Base-by-base conservation (phyloP, 2,113 vertebrate genomes). In the Strix aluco region DNA sequence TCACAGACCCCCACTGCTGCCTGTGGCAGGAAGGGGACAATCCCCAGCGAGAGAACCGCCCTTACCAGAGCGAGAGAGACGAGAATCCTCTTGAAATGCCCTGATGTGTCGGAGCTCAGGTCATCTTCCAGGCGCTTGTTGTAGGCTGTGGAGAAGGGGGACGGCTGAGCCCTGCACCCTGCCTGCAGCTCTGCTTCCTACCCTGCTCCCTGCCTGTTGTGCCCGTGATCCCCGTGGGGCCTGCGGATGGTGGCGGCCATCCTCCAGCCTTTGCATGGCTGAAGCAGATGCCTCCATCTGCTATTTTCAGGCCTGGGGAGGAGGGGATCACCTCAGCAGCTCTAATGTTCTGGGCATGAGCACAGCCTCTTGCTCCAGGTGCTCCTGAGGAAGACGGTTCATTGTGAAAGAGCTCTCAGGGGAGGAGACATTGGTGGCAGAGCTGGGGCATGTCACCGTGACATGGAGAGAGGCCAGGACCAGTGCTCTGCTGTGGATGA, bases 91-190 rank as follows among this genome's bases (percentile, higher is more conserved):
- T 98, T 99, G 97, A 99, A 99, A 87, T 98, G 98, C 51, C 99
- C 99, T 0, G 99, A 99, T 4, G 99, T 99, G 82, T 99, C 99
- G 2, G 99, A 99, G 92, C 98, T 98, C 93, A 99, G 97, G 62
- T 98, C 98, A 3, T 99, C 98, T 93, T 99, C 99, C 92, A 99
- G 94, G 81, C 98, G 97, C 94, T 98, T 99, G 93, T 99, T 98
- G 91, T 98, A 99, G 42, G 97, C 99, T 99, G 97, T 25, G 62
- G 93, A 95, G 81, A 94, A 90, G 71, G 57, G 26, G 16, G 5
- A 67, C 1, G 7, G 19, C n/a, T 87, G 22, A 94, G 30, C 34
- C 23, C 67, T 69, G 66, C 32, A n/a, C 18, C 40, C 49, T 49
- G 15, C 66, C 49, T 70, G 62, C 62, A 71, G 49, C 40, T 77